Conservation (phyloP, 2,888 invertebrate species). For the Ectemnius lituratus region DNA sequence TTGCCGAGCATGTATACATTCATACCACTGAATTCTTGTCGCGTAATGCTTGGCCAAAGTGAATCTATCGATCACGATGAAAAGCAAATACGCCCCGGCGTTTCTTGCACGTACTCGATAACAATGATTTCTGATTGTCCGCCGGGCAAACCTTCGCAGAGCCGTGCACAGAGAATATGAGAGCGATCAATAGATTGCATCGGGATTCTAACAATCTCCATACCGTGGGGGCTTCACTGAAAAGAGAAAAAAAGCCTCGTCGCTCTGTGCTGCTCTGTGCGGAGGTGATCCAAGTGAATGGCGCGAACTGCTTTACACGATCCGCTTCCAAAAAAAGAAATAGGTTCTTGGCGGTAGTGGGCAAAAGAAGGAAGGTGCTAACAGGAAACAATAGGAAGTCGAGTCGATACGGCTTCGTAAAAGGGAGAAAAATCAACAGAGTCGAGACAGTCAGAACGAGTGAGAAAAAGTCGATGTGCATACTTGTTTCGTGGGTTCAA, state of each 20-base stretch:
- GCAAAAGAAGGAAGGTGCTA: not conserved
- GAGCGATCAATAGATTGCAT: conserved; percentile 1
- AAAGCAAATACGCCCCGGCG: not conserved
- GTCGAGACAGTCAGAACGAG: not conserved
- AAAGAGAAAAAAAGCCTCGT: not conserved
- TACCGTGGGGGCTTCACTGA: not conserved
- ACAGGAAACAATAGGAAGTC: conserved; percentile 5
- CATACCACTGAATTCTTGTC: not conserved
- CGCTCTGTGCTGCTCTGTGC: too few relatives aligned
- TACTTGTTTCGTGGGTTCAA: conserved; percentile 1
- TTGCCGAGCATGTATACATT: not conserved
- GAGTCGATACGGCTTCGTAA: not conserved
- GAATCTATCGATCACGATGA: conserved; percentile 7
- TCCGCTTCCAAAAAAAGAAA: conserved; percentile 1
- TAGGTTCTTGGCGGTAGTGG: not conserved
- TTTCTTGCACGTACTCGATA: conserved; percentile 6
- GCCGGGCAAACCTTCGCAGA: not conserved
- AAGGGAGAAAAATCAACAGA: not conserved
- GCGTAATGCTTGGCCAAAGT: not conserved
- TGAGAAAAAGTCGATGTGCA: not conserved
- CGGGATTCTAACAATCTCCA: not conserved
- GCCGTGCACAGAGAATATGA: not conserved
- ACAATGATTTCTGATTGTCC: conserved; percentile 4
- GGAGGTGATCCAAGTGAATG: conserved; percentile 3
- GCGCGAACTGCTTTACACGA: conserved; percentile 4